A percentile compares a stretch with the other conserved stretches of the same genome.
Evolutionary conservation across 2,888 invertebrate species (phyloP).

Genomic region (Boloria selene): DNA sequence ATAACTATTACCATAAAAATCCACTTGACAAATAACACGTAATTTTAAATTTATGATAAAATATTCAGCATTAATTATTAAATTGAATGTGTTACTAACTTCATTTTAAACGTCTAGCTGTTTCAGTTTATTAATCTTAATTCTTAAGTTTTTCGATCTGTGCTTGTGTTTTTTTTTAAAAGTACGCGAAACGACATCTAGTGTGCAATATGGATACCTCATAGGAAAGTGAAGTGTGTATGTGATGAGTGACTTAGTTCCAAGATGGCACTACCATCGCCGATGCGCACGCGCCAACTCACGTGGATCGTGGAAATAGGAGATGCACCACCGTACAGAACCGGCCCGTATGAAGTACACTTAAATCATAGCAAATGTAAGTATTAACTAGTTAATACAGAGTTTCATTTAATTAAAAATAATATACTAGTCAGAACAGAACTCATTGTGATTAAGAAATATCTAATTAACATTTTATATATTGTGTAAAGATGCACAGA

Average conservation of each 20-base stretch:
- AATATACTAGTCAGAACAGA: no score
- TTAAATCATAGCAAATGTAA: constrained; percentile 79
- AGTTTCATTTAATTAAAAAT: neutral
- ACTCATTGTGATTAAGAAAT: no score
- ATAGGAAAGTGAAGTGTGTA: constrained; percentile 10
- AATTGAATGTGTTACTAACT: neutral
- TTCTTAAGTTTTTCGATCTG: neutral
- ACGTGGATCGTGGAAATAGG: constrained; percentile 80
- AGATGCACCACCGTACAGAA: constrained; percentile 64
- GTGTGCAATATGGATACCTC: constrained; percentile 18
- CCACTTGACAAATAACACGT: neutral
- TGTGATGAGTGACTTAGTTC: constrained; percentile 26
- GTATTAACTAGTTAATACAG: constrained; percentile 41
- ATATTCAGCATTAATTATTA: neutral
- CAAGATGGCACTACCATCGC: constrained; percentile 60
- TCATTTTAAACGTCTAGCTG: neutral
- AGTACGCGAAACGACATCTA: constrained; percentile 38
- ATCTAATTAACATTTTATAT: no score
- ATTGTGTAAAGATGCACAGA: no score
- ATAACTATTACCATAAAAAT: constrained; percentile 10
- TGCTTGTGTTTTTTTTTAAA: neutral
- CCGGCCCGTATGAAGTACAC: constrained; percentile 76
- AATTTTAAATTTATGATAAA: neutral
- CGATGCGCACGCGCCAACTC: constrained; percentile 62
- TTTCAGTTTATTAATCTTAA: neutral